Evolutionary conservation across 2,888 invertebrate species (phyloP).

Genomic region (Lochmaea crataegi): DNA sequence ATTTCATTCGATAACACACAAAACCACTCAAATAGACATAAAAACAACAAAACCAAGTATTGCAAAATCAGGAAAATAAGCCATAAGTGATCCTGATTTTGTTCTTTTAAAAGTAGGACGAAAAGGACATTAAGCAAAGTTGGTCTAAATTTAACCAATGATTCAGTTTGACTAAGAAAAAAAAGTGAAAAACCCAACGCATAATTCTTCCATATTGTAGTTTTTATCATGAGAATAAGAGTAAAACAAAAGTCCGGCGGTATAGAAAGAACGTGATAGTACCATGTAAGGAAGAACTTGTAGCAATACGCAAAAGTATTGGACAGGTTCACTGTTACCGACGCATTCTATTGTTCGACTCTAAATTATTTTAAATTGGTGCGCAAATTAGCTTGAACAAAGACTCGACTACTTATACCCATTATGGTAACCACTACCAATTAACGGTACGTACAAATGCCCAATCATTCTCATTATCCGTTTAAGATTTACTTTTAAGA

Average conservation of each 20-base stretch:
- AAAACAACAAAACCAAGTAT: too few species aligned
- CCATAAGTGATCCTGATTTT: too few species aligned
- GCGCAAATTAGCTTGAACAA: conserved; percentile 56
- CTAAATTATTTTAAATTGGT: conserved; percentile 56
- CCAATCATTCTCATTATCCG: conserved; percentile 51
- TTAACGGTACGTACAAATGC: conserved; percentile 54
- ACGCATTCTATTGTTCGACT: conserved; percentile 50
- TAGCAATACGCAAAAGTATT: conserved; percentile 14
- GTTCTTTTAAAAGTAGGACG: too few species aligned
- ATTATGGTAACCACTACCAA: conserved; percentile 55
- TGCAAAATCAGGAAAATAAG: too few species aligned
- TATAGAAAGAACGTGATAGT: conserved; percentile 28
- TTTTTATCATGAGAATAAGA: background rate
- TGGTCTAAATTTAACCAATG: too few species aligned
- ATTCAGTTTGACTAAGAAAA: background rate
- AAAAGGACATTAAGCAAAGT: background rate
- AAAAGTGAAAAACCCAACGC: background rate
- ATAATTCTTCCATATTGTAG: background rate
- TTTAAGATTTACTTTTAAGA: conserved; percentile 44
- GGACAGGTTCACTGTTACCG: conserved; percentile 26
- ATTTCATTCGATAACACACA: too few species aligned
- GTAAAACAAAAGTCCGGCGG: background rate
- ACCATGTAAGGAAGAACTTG: conserved; percentile 22
- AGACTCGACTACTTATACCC: conserved; percentile 50
- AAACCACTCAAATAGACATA: too few species aligned